Evolutionary conservation across 2,888 invertebrate genomes (phyloP).

Genomic region (Megalurothrips usitatus): DNA sequence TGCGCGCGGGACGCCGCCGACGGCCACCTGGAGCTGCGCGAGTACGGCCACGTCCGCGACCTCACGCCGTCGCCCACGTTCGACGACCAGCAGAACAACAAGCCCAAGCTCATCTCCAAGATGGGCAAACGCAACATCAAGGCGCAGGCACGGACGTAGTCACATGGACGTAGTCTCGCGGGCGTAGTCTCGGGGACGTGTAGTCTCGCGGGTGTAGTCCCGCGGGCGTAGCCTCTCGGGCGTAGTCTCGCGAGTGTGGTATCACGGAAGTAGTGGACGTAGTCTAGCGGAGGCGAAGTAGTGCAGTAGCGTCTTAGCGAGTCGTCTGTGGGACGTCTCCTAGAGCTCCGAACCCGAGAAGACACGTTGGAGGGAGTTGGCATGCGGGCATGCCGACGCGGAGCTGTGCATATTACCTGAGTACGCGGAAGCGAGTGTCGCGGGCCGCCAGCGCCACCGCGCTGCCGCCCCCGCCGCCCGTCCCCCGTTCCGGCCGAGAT

Average conservation of each 20-base stretch:
- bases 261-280: too few relatives aligned
- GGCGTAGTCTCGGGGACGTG: too few relatives aligned
- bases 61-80: constrained; percentile 41
- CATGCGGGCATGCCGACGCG: not conserved
- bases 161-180: too few relatives aligned
- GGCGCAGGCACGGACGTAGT: constrained; percentile 53
- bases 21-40: constrained; percentile 33
- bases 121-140: constrained; percentile 89
- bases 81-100: constrained; percentile 41
- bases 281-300: too few relatives aligned
- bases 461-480: not conserved
- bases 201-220: too few relatives aligned
- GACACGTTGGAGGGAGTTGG: too few relatives aligned
- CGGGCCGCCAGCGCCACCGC: not conserved
- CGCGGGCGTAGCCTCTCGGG: too few relatives aligned
- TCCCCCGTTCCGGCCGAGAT: not conserved
- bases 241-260: too few relatives aligned
- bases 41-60: constrained; percentile 32
- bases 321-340: too few relatives aligned
- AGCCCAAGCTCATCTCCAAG: constrained; percentile 52
- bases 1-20: constrained; percentile 31
- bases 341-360: too few relatives aligned
- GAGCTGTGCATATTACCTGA: not conserved
- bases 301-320: too few relatives aligned
- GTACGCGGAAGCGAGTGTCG: not conserved